phyloP scores from a whole-genome alignment of 1,140 invertebrate genomes.

The Pseudomyrmex cubaensis region DNA sequence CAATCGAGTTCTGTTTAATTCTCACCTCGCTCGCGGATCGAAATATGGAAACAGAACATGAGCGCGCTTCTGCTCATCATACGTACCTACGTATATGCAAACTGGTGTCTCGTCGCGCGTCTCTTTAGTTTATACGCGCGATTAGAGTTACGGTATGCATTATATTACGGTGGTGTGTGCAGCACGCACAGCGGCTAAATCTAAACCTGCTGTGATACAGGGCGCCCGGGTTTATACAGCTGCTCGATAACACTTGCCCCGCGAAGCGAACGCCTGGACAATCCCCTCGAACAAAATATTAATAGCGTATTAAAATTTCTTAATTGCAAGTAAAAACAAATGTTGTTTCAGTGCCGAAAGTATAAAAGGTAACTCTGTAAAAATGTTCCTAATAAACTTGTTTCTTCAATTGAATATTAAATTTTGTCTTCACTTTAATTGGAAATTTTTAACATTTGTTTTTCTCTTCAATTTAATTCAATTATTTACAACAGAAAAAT shows the following conservation, averaged over 20 bases:
- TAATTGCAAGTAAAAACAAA: too few species aligned
- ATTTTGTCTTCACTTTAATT: too few species aligned
- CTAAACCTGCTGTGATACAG: constrained; percentile 16
- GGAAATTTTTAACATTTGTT: too few species aligned
- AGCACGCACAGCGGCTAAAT: background rate
- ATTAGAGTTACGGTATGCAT: constrained; percentile 19
- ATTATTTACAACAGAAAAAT: too few species aligned
- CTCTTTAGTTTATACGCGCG: background rate
- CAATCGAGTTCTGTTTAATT: background rate
- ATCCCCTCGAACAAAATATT: too few species aligned
- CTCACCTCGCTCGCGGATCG: background rate
- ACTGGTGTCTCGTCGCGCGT: background rate
- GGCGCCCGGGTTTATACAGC: constrained; percentile 28
- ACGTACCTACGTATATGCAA: background rate
- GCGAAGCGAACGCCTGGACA: background rate
- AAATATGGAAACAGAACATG: background rate
- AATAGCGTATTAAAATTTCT: too few species aligned
- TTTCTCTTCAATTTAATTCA: too few species aligned
- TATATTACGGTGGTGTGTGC: background rate
- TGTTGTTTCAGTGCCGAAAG: too few species aligned
- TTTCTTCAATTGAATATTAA: too few species aligned
- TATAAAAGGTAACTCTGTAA: too few species aligned
- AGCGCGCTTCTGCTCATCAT: background rate
- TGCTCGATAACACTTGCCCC: constrained; percentile 33
- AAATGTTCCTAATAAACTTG: too few species aligned